These are phyloP conservation scores for Drosophila hamatofila DNA, from an alignment of 2,888 invertebrate genomes.

Conservation along the genomic window DNA sequence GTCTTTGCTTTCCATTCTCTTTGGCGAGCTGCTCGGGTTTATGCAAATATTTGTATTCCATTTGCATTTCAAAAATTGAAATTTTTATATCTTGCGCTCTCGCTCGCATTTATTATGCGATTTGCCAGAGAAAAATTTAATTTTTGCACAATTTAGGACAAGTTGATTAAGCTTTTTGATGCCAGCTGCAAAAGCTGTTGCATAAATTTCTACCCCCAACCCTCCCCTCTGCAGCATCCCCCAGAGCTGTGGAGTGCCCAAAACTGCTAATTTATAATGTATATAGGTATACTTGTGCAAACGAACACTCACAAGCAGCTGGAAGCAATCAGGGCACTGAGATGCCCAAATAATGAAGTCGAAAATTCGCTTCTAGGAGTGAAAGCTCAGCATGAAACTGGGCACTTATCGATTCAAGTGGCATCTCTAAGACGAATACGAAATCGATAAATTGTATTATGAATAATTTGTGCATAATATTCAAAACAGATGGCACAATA, in stretches of 20 bases:
- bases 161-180: conserved; percentile 76
- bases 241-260: background rate
- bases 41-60: conserved; percentile 81
- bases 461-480: too few species aligned
- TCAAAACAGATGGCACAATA: too few species aligned
- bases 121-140: conserved; percentile 56
- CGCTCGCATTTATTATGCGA: conserved; percentile 67
- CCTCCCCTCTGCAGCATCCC: background rate
- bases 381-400: background rate
- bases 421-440: background rate
- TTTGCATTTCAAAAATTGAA: conserved; percentile 80
- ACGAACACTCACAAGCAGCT: conserved; percentile 4
- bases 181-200: conserved; percentile 63
- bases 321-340: conserved; percentile 29
- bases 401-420: background rate
- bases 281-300: conserved; percentile 28
- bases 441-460: too few species aligned
- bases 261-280: conserved; percentile 37
- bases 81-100: conserved; percentile 66
- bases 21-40: conserved; percentile 60
- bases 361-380: background rate
- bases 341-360: conserved; percentile 36
- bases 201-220: conserved; percentile 44
- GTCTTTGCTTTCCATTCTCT: conserved; percentile 43
- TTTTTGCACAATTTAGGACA: conserved; percentile 71